Evolutionary conservation across 2,797 vertebrate genomes (phyloP).

Genomic region (Cossypha dichroa): DNA sequence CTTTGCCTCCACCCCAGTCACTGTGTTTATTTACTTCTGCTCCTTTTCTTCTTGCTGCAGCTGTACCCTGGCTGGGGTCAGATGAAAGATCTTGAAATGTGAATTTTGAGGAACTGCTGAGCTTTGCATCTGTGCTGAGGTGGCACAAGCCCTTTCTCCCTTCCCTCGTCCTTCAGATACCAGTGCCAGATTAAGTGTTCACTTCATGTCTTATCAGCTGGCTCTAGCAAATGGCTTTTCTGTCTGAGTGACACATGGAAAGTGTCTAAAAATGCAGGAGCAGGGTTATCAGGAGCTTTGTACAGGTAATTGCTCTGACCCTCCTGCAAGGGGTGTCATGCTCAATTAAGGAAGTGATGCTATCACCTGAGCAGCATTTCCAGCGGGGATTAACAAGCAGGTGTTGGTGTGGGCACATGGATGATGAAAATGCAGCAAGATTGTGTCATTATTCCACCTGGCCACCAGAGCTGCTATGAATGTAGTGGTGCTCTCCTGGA

Average conservation of each 20-base stretch:
- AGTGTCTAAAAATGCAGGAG: neutral
- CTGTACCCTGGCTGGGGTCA: neutral
- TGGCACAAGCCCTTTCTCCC: neutral
- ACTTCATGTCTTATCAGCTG: neutral
- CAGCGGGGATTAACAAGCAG: neutral
- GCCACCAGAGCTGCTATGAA: rapidly evolving
- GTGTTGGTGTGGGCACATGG: neutral
- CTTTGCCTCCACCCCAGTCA: neutral
- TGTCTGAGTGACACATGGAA: neutral
- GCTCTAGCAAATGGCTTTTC: neutral
- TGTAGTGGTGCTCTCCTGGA: neutral
- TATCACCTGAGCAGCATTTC: rapidly evolving
- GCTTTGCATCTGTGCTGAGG: neutral
- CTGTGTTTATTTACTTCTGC: rapidly evolving
- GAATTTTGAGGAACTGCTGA: neutral
- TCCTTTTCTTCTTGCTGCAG: neutral
- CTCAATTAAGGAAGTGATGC: neutral
- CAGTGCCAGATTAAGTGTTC: neutral
- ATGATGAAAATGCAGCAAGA: neutral
- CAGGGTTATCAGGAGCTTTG: neutral
- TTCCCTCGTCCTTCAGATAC: neutral
- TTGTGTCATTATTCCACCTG: neutral
- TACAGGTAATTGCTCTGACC: neutral
- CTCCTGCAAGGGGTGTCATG: neutral
- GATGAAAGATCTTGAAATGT: neutral